A percentile compares a stretch with the other conserved stretches of the same genome.
Conservation (phyloP, 2,888 invertebrate genomes). For the Chrysopilus asiliformis region DNA sequence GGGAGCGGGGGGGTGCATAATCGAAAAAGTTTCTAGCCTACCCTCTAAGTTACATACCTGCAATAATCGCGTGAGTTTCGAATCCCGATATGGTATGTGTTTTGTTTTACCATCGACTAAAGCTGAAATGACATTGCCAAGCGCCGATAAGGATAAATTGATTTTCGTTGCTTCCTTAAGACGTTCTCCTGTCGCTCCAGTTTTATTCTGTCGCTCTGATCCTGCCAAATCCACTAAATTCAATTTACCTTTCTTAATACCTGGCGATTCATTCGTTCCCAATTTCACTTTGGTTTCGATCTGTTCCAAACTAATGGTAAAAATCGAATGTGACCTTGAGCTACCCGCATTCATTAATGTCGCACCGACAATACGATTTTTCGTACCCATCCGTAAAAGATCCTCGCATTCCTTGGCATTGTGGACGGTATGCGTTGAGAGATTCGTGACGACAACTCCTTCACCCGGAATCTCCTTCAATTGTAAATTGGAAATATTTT, state of each 20-base stretch:
- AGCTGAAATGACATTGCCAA: slow-evolving; percentile 83
- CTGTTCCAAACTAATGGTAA: slow-evolving; percentile 73
- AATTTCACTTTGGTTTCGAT: slow-evolving; percentile 38
- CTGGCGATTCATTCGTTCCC: slow-evolving; percentile 26
- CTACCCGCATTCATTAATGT: slow-evolving; percentile 82
- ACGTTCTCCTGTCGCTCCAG: slow-evolving; percentile 72
- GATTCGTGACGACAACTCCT: slow-evolving; percentile 41
- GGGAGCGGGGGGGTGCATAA: too few species aligned
- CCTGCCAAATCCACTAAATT: slow-evolving; percentile 84
- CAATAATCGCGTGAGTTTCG: slow-evolving; percentile 66
- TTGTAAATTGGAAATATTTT: slow-evolving; percentile 31
- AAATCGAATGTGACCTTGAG: slow-evolving; percentile 78
- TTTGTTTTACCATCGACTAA: slow-evolving; percentile 70
- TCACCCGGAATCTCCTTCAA: slow-evolving; percentile 41
- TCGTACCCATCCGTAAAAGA: slow-evolving; percentile 61
- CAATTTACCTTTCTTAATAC: slow-evolving; percentile 57
- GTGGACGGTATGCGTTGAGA: slow-evolving; percentile 64
- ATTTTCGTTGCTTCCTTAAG: slow-evolving; percentile 83
- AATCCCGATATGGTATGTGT: slow-evolving; percentile 71
- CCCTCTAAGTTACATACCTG: slow-evolving; percentile 40
- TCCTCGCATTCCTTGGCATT: slow-evolving; percentile 62
- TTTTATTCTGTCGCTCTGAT: slow-evolving; percentile 71
- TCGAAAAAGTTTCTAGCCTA: too few species aligned
- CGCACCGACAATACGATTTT: slow-evolving; percentile 67
- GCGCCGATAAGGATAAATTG: slow-evolving; percentile 71